Evolutionary conservation across 1,140 invertebrate genomes (phyloP).

Genomic region (Drosophila willistoni): DNA sequence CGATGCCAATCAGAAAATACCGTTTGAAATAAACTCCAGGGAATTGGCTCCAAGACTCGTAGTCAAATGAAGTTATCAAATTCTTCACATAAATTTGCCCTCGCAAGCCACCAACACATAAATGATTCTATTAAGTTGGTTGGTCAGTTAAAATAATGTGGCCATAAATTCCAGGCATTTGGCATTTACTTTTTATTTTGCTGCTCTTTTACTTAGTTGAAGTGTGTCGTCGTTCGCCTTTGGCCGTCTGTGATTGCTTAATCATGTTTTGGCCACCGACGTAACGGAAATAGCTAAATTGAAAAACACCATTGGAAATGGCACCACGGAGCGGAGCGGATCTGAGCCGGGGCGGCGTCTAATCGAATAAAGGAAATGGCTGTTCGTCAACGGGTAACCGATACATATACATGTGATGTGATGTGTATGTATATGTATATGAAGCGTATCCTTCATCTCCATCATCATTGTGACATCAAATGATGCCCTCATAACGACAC

Average conservation of each 20-base stretch:
- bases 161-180: constrained; percentile 59
- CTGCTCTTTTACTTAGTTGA: constrained; percentile 51
- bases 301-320: constrained; percentile 69
- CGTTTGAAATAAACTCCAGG: too few species aligned
- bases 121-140: constrained; percentile 44
- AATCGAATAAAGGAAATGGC: constrained; percentile 32
- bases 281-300: constrained; percentile 71
- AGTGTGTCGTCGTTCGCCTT: constrained; percentile 51
- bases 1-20: too few species aligned
- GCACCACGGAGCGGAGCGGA: constrained; percentile 8
- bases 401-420: constrained; percentile 1
- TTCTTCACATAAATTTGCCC: not conserved
- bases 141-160: constrained; percentile 56
- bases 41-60: too few species aligned
- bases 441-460: constrained; percentile 3
- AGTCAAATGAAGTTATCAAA: too few species aligned
- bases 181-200: constrained; percentile 37
- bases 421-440: not conserved
- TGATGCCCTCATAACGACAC: constrained; percentile 42
- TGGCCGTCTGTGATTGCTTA: constrained; percentile 65
- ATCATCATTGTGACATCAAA: constrained; percentile 35
- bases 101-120: constrained; percentile 49
- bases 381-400: constrained; percentile 18
- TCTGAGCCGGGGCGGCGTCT: not conserved
- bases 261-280: constrained; percentile 68